Conservation (phyloP, 2,797 vertebrate species). For the Anisognathus igniventris region DNA sequence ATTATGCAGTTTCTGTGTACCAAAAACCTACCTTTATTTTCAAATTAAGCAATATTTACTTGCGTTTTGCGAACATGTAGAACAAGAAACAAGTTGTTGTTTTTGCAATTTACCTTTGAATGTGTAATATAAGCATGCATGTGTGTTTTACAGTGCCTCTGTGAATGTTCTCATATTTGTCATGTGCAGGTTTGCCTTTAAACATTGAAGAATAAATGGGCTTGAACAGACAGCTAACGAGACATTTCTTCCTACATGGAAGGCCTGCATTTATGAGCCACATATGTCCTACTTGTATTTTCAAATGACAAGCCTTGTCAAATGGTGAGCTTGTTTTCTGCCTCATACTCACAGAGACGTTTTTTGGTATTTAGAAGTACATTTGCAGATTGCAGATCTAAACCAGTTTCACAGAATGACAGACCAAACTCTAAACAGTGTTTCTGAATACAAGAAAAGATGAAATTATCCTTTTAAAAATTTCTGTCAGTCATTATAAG, state of each 20-base stretch:
- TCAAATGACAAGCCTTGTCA: background rate
- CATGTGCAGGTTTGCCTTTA: background rate
- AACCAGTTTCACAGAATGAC: background rate
- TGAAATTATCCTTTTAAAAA: background rate
- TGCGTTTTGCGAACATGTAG: rapidly evolving
- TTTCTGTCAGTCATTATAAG: background rate
- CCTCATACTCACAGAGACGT: background rate
- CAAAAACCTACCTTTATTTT: background rate
- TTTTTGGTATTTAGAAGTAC: background rate
- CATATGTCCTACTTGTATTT: background rate
- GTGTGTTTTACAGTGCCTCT: background rate
- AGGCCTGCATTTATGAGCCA: background rate
- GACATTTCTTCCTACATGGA: background rate
- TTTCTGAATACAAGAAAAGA: background rate
- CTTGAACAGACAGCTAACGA: background rate
- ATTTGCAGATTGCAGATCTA: background rate
- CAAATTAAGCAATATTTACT: background rate
- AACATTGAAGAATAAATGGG: background rate
- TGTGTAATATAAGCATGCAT: background rate
- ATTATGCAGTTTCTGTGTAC: background rate
- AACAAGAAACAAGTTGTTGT: background rate
- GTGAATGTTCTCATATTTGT: background rate
- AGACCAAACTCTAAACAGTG: conserved; percentile 14
- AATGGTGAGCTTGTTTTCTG: background rate
- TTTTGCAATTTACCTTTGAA: background rate